phyloP scores from a whole-genome alignment of 2,888 invertebrate genomes.

The Drosophila peninsularis region DNA sequence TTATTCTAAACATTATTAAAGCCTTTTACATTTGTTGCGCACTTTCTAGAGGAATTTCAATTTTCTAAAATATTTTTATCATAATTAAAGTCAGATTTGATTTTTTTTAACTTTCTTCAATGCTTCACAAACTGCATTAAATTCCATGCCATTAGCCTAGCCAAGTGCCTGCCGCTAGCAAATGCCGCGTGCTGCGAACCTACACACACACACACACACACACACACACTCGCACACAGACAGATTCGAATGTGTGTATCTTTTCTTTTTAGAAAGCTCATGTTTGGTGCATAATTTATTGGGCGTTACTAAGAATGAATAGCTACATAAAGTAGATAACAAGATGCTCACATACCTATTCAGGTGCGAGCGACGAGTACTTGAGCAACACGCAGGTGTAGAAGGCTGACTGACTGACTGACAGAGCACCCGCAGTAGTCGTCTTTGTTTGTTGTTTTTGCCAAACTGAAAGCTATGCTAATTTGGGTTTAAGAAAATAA shows the following conservation, averaged over 20 bases:
- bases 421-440: slow-evolving; percentile 19
- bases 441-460: slow-evolving; percentile 6
- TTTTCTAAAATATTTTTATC: slow-evolving; percentile 10
- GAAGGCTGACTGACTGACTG: slow-evolving; percentile 7
- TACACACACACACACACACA: slow-evolving; percentile 3
- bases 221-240: not conserved
- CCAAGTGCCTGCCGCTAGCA: slow-evolving; percentile 19
- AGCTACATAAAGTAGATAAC: slow-evolving; percentile 46
- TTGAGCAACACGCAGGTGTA: slow-evolving; percentile 40
- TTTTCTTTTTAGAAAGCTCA: slow-evolving; percentile 71
- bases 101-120: slow-evolving; percentile 30
- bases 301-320: slow-evolving; percentile 75
- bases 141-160: slow-evolving; percentile 29
- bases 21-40: not conserved
- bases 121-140: slow-evolving; percentile 38
- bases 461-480: slow-evolving; percentile 44
- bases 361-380: slow-evolving; percentile 39
- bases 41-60: slow-evolving; percentile 16
- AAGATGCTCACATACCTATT: slow-evolving; percentile 21
- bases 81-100: slow-evolving; percentile 6
- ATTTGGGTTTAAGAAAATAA: slow-evolving; percentile 30
- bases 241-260: slow-evolving; percentile 13
- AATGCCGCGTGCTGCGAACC: slow-evolving; percentile 23
- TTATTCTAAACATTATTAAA: not conserved
- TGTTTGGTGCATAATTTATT: slow-evolving; percentile 72